These are phyloP conservation scores for Cerceris ruficornis DNA, from an alignment of 2,888 invertebrate species.

Conservation along the genomic window DNA sequence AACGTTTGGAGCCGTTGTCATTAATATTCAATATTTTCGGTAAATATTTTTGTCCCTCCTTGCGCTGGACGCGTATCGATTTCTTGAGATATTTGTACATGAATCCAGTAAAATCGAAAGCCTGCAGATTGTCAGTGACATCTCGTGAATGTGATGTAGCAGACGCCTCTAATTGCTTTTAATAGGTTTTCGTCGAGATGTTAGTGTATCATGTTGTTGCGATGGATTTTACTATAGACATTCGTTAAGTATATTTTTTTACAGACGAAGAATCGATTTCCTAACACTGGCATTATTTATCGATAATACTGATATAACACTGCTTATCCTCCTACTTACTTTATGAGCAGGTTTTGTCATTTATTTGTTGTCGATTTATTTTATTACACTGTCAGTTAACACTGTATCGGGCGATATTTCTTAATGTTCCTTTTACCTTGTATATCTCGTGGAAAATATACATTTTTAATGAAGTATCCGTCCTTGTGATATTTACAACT, in stretches of 20 bases:
- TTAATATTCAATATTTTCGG: constrained; percentile 62
- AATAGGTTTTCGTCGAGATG: constrained; percentile 55
- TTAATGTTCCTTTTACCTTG: constrained; percentile 11
- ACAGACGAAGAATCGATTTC: constrained; percentile 18
- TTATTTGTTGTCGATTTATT: constrained; percentile 39
- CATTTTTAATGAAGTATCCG: background rate
- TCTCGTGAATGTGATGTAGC: constrained; percentile 71
- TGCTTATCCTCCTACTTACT: constrained; percentile 27
- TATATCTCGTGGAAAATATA: background rate
- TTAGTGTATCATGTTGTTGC: constrained; percentile 41
- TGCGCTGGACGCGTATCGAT: background rate
- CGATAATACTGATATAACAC: constrained; percentile 44
- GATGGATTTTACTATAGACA: constrained; percentile 32
- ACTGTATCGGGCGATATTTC: constrained; percentile 5
- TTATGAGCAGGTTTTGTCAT: constrained; percentile 40
- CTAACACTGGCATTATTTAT: constrained; percentile 32
- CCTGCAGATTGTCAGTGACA: constrained; percentile 71
- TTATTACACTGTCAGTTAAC: constrained; percentile 31
- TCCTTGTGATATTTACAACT: constrained; percentile 4
- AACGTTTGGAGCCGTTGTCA: constrained; percentile 60
- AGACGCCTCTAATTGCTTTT: constrained; percentile 73
- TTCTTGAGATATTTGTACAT: constrained; percentile 9
- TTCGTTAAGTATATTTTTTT: constrained; percentile 27
- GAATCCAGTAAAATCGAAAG: constrained; percentile 28
- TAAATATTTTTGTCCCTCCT: constrained; percentile 53